Base-by-base conservation (phyloP, 2,113 vertebrate genomes). In the Mastomys coucha region DNA sequence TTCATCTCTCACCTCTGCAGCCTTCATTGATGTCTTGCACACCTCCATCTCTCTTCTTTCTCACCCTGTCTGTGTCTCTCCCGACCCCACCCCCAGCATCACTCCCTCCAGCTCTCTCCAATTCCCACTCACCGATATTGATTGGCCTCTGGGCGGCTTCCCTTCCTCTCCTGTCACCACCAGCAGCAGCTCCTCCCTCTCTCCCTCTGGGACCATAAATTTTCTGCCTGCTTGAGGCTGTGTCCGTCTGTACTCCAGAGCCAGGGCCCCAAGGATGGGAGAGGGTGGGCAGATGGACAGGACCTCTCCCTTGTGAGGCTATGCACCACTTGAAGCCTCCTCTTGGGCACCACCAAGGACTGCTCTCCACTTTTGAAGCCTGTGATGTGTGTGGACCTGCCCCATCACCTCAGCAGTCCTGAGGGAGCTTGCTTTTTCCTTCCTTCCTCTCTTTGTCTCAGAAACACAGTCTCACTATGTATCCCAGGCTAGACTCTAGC, bases 41-140 rank as follows among this genome's bases (percentile, higher is more conserved):
- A 97, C 97, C 98, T 96, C 98, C 93, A 96, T 97, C 97, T 97
- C 91, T 97, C 97, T 98, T 95, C 93, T 76, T 78, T 95, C 73
- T 93, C 77, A 97, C 96, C 88, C 89, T 22, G 63, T 84, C 75
- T 28, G 26, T 36, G 28, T 70, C 88, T 60, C 80, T 36, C 45
- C 45, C n/a, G 19, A 4, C n/a, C 16, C 58, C 31, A 2, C 28
- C 67, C 58, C 75, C 88, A 42, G 39, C 33, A 0, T 45, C 67
- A 22, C 70, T 88, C 58, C 87, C 69, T 56, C 86, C 24, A 5
- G 12, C 88, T 78, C 82, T 89, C 89, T 82, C 78, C 96, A 88
- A 76, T 97, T 97, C 96, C 97, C 97, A 96, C 97, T 97, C 96
- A 69, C 95, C 45, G 42, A 56, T 97, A 98, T 98, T 94, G 98